These are phyloP conservation scores for Cyprinodon brontotheroides DNA, from an alignment of 2,113 vertebrate species.

Conservation along the genomic window DNA sequence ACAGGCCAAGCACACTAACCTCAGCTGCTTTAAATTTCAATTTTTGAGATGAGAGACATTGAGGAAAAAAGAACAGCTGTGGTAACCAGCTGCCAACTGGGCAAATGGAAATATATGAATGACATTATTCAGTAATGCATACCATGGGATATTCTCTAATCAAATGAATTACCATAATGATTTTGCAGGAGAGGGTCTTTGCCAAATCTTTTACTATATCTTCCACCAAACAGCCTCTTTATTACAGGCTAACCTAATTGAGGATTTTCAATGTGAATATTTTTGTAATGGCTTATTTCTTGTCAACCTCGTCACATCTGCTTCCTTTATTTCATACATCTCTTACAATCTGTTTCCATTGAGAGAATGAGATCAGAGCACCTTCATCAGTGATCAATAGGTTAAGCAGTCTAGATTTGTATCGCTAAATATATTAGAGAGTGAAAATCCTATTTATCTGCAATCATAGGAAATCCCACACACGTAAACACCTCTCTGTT, in stretches of 20 bases:
- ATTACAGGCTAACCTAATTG: conserved; percentile 10
- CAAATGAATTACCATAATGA: conserved; percentile 42
- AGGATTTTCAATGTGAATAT: background rate
- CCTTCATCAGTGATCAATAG: conserved; percentile 1
- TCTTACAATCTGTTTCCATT: background rate
- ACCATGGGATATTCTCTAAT: conserved; percentile 6
- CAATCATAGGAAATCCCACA: background rate
- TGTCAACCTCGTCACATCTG: conserved; percentile 3
- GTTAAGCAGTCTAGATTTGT: conserved; percentile 3
- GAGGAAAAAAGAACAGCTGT: background rate
- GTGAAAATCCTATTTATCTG: background rate
- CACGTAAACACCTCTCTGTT: background rate
- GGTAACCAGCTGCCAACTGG: background rate
- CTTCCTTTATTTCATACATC: conserved; percentile 5
- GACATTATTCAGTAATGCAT: conserved; percentile 22
- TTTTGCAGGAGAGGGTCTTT: conserved; percentile 11
- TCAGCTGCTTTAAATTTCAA: background rate
- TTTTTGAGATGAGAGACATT: background rate
- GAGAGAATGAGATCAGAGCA: background rate
- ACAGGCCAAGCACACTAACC: background rate
- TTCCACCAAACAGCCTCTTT: conserved; percentile 3
- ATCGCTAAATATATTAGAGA: background rate
- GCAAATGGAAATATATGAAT: conserved; percentile 12
- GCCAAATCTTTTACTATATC: conserved; percentile 13
- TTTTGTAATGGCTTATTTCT: background rate